Percentiles rank a stretch among this genome's conserved stretches.
Conservation (phyloP, 2,797 vertebrate genomes). For the Tokudaia muenninki region DNA sequence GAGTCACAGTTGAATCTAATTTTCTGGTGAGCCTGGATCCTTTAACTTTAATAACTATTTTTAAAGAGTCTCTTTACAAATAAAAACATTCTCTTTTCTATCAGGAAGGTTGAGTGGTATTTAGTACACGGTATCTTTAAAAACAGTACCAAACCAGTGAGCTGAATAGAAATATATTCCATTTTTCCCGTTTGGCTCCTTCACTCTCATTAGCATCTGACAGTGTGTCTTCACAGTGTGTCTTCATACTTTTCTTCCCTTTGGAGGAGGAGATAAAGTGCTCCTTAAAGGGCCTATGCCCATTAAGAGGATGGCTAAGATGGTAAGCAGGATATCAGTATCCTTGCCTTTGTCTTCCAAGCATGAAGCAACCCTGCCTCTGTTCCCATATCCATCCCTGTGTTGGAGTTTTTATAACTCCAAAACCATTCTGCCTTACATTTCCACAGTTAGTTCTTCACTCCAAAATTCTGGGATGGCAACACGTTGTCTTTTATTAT, state of each 20-base stretch:
- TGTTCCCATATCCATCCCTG: constrained; percentile 40
- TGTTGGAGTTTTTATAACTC: constrained; percentile 31
- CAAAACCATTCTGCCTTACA: constrained; percentile 57
- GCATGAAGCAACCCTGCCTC: constrained; percentile 11
- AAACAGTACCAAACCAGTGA: constrained; percentile 31
- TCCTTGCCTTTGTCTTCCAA: constrained; percentile 68
- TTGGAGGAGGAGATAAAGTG: constrained; percentile 83
- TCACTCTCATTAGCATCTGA: constrained; percentile 83
- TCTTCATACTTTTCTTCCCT: constrained; percentile 79
- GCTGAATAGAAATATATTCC: constrained; percentile 70
- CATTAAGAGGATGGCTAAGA: constrained; percentile 80
- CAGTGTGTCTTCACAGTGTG: constrained; percentile 64
- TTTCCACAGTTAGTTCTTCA: constrained; percentile 73
- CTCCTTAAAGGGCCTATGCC: constrained; percentile 81
- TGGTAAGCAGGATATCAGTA: constrained; percentile 17
- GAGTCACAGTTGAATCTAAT: neutral
- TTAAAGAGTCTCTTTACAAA: constrained; percentile 3
- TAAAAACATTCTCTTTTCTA: neutral
- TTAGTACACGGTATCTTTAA: constrained; percentile 45
- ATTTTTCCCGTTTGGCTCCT: constrained; percentile 75
- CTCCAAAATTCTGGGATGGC: constrained; percentile 69
- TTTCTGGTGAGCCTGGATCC: neutral
- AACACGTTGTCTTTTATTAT: constrained; percentile 66
- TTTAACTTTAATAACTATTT: constrained; percentile 17
- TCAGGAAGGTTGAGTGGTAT: neutral